Evolutionary conservation across 2,113 vertebrate genomes (phyloP).

Genomic region (Apteryx mantelli): DNA sequence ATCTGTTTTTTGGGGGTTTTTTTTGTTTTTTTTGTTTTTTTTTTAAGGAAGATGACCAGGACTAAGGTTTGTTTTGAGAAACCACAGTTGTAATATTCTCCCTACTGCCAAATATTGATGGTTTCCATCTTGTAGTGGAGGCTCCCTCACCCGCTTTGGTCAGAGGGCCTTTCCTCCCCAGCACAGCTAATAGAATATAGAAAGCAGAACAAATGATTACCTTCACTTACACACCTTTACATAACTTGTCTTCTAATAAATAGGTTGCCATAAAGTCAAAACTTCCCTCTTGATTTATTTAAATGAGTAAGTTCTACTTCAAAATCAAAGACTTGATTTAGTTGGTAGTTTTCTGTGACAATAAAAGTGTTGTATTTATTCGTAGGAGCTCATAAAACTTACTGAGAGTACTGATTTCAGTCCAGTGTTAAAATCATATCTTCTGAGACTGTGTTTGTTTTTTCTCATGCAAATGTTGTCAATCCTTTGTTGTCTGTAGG

Average conservation of each 20-base stretch:
- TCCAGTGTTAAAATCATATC: neutral
- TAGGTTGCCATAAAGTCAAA: neutral
- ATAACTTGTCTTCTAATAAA: neutral
- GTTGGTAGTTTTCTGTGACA: neutral
- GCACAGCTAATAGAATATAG: accelerated
- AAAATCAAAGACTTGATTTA: neutral
- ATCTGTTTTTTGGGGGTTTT: neutral
- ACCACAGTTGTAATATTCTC: neutral
- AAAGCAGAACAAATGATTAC: neutral
- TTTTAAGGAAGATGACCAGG: neutral
- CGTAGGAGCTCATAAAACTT: neutral
- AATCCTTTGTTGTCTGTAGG: neutral
- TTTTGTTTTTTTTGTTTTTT: neutral
- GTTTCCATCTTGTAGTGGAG: neutral
- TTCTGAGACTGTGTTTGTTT: neutral
- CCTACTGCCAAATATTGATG: neutral
- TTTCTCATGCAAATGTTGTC: neutral
- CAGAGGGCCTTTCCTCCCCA: neutral
- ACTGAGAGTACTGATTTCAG: neutral
- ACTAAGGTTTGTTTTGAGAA: neutral
- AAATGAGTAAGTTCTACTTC: neutral
- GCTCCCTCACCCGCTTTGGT: neutral
- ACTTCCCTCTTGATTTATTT: neutral
- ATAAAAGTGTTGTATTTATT: neutral
- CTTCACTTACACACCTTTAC: neutral